Conservation (phyloP, 2,888 invertebrate species). For the Fragum fragum region DNA sequence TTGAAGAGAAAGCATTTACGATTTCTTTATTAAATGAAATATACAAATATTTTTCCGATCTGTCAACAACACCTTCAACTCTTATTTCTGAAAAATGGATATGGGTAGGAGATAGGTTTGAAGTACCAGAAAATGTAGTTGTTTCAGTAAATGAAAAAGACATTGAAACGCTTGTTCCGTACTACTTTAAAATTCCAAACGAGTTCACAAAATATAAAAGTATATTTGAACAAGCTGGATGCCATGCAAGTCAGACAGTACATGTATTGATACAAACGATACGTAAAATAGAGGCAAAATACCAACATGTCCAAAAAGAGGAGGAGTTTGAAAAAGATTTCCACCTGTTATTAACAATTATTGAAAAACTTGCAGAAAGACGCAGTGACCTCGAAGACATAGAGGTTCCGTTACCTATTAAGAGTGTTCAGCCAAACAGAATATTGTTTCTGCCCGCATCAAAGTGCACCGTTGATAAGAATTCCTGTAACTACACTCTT, state of each 20-base stretch:
- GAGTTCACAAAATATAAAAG: conserved; percentile 34
- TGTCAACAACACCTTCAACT: not conserved
- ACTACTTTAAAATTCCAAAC: conserved; percentile 39
- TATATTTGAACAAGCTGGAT: conserved; percentile 6
- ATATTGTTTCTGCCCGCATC: conserved; percentile 7
- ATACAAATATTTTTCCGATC: conserved; percentile 29
- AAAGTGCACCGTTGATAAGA: conserved; percentile 50
- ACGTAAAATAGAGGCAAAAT: not conserved
- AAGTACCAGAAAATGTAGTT: conserved; percentile 23
- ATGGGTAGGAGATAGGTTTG: conserved; percentile 58
- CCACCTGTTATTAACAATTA: conserved; percentile 16
- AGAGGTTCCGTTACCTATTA: conserved; percentile 39
- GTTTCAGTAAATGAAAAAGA: conserved; percentile 20
- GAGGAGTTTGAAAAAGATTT: conserved; percentile 25
- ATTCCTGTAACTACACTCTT: not conserved
- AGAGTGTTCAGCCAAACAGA: not conserved
- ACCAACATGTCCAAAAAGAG: not conserved
- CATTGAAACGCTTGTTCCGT: conserved; percentile 44
- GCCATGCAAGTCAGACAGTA: conserved; percentile 21
- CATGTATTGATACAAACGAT: not conserved
- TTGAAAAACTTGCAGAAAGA: conserved; percentile 20
- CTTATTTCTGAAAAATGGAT: conserved; percentile 18
- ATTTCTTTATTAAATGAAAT: conserved; percentile 38
- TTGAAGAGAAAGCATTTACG: conserved; percentile 34
- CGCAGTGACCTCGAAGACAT: not conserved